Base-by-base conservation (phyloP, 2,888 invertebrate genomes). In the Pyrochroa serraticornis region DNA sequence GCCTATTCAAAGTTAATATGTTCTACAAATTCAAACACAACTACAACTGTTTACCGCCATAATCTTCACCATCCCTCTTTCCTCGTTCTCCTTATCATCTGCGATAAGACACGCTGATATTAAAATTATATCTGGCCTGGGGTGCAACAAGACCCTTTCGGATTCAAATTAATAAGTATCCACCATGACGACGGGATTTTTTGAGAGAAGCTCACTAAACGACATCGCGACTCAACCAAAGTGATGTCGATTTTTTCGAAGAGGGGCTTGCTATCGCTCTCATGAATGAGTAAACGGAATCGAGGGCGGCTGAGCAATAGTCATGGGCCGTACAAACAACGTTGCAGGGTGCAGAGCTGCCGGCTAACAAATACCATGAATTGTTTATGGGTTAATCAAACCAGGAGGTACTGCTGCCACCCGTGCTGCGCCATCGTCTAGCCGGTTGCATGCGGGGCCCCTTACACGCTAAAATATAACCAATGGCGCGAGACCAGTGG, bases 381-480 rank as follows among this genome's bases (percentile, higher is more conserved):
- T 78, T 79, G 75, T 79, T 79, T 75, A 79, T 75, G 70, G 74
- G 72, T 79, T 79, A 78, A 79, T 79, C 79, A 78, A 76, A 71
- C 67, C 66, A 58, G 50, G 63, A 57, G 50, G 44, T 42, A 56
- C 50, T 41, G 47, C 60, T 52, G 64, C 63, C 57, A 63, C 68
- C 65, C 58, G 62, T 49, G 32, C 47, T 46, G 49, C 62, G 48
- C 37, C 36, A 35, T 39, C 34, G 58, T 42, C 14, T 54, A 45
- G 34, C 53, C 53, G 58, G 64, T 58, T 66, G 64, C 64, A 62
- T 62, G 47, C 50, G 22, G 36, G 37, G 31, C 42, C 44, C 37
- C 22, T 22, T 22, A 13, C 13, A 44, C 13, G n/a, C 3, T 42
- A 38, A 36, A 14, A 36, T 7, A 7, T 7, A 32, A 49, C 30